Evolutionary conservation across 2,113 vertebrate species (phyloP), one percentile per base, ranked within the genome.

Genomic region (Onychostoma macrolepis): DNA sequence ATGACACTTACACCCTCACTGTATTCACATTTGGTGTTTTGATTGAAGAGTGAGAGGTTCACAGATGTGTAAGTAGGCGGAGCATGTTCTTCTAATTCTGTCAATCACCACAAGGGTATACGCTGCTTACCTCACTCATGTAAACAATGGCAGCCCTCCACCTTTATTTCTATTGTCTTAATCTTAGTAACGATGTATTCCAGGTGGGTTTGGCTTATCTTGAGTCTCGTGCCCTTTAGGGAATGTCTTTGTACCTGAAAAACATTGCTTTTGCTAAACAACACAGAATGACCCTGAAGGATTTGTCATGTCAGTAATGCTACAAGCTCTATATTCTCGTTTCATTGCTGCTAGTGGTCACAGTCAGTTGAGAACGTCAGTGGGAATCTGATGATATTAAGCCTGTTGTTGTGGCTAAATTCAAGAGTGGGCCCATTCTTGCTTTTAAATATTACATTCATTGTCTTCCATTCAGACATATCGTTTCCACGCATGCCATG

Each of bases 361-460:
- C 24, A 69, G 41, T 83, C 63, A 9, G 80, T 33, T 28, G 7
- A 82, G 38, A 50, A 48, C 71, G 63, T 63, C 63, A 4, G 63
- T 13, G 28, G 43, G 61, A 83, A 50, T 83, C 45, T 13, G 26
- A 24, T 33, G 4, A 83, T 83, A 48, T 83, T 69, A 83, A 45
- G 33, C 43, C 19, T 71, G 80, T 50, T 71, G 43, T 78, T 83
- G 69, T 69, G 41, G 28, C 63, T 36, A 71, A 83, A 67, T 71
- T 83, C 41, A 48, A 50, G 38, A 65, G 26, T 4, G 3, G 38
- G 24, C 33, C 80, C 38, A 8, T 43, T 28, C n/a, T 67, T 48
- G 38, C 63, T 50, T 71, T 69, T 69, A 83, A 50, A 4, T 4
- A 21, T 69, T 50, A 48, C 15, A 53, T 50, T 24, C 33, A 50